These are phyloP conservation scores for Sitodiplosis mosellana DNA, from an alignment of 1,140 invertebrate genomes.

Conservation along the genomic window DNA sequence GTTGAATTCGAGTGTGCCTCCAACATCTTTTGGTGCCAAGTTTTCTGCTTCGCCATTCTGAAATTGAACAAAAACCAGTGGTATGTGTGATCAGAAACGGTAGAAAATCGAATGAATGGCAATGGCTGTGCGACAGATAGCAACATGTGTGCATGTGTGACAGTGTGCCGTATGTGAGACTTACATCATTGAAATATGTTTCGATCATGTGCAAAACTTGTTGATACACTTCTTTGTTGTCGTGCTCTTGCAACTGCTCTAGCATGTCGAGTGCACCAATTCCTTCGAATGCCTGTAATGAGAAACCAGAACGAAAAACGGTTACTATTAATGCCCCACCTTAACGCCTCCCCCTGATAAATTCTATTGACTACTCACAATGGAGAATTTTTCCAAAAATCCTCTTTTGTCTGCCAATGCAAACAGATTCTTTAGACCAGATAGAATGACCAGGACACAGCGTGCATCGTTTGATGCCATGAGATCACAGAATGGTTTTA, in stretches of 20 bases:
- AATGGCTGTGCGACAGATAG: too few relatives aligned
- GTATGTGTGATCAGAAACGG: too few relatives aligned
- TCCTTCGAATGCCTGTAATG: conserved; percentile 42
- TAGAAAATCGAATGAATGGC: too few relatives aligned
- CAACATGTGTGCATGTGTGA: too few relatives aligned
- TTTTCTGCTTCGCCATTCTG: conserved; percentile 26
- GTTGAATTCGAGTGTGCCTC: conserved; percentile 19
- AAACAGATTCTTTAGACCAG: conserved; percentile 72
- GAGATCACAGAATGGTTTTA: conserved; percentile 70
- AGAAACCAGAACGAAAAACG: too few relatives aligned
- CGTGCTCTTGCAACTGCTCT: conserved; percentile 82
- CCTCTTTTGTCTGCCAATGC: conserved; percentile 43
- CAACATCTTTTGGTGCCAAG: conserved; percentile 20
- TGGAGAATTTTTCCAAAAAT: conserved; percentile 54
- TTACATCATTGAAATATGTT: conserved; percentile 40
- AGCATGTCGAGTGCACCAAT: conserved; percentile 82
- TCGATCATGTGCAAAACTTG: conserved; percentile 67
- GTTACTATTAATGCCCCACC: too few relatives aligned
- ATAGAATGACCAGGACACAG: conserved; percentile 66
- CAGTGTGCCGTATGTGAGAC: too few relatives aligned
- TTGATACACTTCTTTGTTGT: conserved; percentile 90
- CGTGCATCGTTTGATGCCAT: conserved; percentile 61
- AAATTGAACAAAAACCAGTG: conserved; percentile 19
- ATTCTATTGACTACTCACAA: too few relatives aligned
- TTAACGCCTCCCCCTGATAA: too few relatives aligned